phyloP scores from a whole-genome alignment of 1,140 invertebrate species.

The Oreohelix idahoensis region DNA sequence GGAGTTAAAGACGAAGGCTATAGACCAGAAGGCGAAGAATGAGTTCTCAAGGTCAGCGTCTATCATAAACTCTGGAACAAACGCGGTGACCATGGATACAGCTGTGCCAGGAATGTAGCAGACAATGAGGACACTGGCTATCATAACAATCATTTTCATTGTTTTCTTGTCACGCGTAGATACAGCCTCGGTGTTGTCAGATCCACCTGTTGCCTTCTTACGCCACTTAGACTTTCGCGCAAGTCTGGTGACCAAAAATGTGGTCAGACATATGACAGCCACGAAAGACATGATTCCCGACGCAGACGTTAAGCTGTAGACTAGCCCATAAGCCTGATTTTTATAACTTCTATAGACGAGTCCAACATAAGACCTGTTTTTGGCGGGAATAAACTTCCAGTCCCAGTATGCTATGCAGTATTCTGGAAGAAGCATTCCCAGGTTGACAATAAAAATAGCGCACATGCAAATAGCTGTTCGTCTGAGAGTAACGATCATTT shows the following conservation, averaged over 20 bases:
- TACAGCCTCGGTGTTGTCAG: background rate
- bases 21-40: background rate
- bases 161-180: background rate
- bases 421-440: background rate
- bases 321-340: background rate
- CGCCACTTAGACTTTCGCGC: constrained; percentile 5
- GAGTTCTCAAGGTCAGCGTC: background rate
- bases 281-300: background rate
- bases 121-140: constrained; percentile 22
- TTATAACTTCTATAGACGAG: background rate
- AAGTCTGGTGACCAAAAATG: background rate
- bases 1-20: background rate
- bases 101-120: constrained; percentile 1
- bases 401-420: constrained; percentile 3
- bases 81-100: no score
- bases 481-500: constrained; percentile 7
- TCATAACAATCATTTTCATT: constrained; percentile 16
- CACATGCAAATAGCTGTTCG: background rate
- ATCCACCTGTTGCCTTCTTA: background rate
- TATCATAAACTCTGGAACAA: background rate
- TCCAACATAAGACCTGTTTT: background rate
- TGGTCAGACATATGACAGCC: constrained; percentile 5
- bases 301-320: background rate
- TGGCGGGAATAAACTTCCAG: background rate
- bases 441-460: background rate